Evolutionary conservation across 2,888 invertebrate species (phyloP).

Genomic region (Clitarchus hookeri): DNA sequence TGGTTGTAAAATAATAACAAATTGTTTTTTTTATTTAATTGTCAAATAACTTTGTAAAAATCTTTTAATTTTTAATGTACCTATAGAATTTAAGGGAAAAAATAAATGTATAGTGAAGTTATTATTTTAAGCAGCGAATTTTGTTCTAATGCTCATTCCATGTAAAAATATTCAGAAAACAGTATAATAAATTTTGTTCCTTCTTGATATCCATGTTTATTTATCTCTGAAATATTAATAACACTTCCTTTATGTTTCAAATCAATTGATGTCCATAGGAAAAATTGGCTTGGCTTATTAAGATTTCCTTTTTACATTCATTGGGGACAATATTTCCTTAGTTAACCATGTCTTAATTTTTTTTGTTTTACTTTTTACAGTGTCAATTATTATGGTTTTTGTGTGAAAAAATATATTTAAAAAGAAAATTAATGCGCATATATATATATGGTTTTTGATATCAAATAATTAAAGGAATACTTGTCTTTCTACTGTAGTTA

Average conservation of each 20-base stretch:
- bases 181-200: not conserved
- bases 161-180: not conserved
- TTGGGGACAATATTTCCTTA: no score
- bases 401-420: no score
- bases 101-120: not conserved
- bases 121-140: not conserved
- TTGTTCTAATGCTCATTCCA: constrained; percentile 2
- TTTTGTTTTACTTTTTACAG: no score
- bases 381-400: no score
- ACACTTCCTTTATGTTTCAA: not conserved
- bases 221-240: not conserved
- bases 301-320: no score
- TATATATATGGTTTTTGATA: no score
- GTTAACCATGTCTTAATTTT: no score
- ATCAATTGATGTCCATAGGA: not conserved
- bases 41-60: not conserved
- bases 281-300: no score
- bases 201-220: not conserved
- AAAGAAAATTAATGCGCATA: no score
- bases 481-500: no score
- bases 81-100: not conserved
- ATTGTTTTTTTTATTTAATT: not conserved
- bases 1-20: not conserved
- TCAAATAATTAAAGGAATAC: no score
- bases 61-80: not conserved